A percentile compares a stretch with the other conserved stretches of the same genome.
phyloP scores from a whole-genome alignment of 2,888 invertebrate species.

The Tanytarsus gracilentus region DNA sequence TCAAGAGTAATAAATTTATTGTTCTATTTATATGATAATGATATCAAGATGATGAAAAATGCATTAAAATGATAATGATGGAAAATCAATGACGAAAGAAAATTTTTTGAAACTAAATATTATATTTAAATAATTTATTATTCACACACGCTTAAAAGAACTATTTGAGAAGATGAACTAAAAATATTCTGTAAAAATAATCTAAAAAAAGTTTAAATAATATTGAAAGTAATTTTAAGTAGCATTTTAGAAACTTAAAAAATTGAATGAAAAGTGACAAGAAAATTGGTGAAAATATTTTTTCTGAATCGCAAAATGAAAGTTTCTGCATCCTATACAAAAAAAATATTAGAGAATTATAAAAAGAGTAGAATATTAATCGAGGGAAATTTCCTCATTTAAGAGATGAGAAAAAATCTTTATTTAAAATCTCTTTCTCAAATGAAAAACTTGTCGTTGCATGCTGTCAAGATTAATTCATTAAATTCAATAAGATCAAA shows the following conservation, averaged over 20 bases:
- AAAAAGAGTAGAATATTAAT: no score
- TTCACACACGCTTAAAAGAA: slow-evolving; percentile 5
- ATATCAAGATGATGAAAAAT: neutral
- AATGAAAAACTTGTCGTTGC: neutral
- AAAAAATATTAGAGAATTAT: no score
- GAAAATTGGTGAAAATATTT: neutral
- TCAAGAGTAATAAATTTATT: neutral
- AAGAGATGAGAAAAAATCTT: no score
- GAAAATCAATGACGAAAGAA: neutral
- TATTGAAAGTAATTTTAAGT: slow-evolving; percentile 3
- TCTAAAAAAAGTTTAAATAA: neutral
- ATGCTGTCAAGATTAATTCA: neutral
- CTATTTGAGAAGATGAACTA: neutral
- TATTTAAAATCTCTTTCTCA: no score
- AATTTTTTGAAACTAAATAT: neutral
- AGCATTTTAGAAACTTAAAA: slow-evolving; percentile 6
- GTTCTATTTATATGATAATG: slow-evolving; percentile 14
- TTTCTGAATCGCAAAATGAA: no score
- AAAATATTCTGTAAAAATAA: neutral
- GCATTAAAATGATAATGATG: neutral
- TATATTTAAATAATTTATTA: slow-evolving; percentile 5
- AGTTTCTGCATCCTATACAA: no score
- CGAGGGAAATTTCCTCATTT: no score
- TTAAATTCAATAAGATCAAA: neutral
- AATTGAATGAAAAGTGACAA: neutral